Evolutionary conservation across 2,113 vertebrate species (phyloP), one percentile per base, ranked within the genome.

Genomic region (Symphodus melops): DNA sequence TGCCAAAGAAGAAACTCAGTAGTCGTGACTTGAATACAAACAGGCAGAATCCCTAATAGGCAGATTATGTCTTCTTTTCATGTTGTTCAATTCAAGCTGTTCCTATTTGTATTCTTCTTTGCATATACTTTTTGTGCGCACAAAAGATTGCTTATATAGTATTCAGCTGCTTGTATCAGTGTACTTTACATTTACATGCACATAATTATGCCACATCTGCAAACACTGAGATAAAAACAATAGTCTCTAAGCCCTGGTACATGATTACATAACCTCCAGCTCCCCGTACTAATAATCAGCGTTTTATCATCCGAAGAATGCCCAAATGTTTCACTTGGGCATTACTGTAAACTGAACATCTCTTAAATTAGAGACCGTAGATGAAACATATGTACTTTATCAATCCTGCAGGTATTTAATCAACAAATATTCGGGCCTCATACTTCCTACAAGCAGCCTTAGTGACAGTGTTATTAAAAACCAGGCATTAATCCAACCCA

Each of bases 401-500:
- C 73, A 42, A 41, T 59, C 42, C 62, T 42, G 49, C 66, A 73
- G 63, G 72, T 82, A 66, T 83, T 83, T 85, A 75, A 81, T 83
- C 79, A 87, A 51, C 61, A 72, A 59, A 60, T 68, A 28, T 13
- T 55, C 75, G 70, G 44, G 44, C 28, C 64, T 71, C 70, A 70
- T 77, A 57, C 23, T 64, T 82, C 58, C 72, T 61, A 11, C n/a
- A 23, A 54, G 37, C 74, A 77, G 58, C 72, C 68, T 28, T 36
- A 42, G 46, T 67, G 67, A 78, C 84, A 82, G 66, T 69, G 39
- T 64, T 81, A 77, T 86, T 84, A 77, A 69, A 79, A 74, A 61
- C 67, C 13, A 53, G 14, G 62, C 61, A 75, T 80, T 89, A 76
- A 86, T 88, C 69, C 42, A 58, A 73, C 42, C 39, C 46, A 78